Base-by-base conservation (phyloP, 2,888 invertebrate genomes). In the Stratiomys singularior region DNA sequence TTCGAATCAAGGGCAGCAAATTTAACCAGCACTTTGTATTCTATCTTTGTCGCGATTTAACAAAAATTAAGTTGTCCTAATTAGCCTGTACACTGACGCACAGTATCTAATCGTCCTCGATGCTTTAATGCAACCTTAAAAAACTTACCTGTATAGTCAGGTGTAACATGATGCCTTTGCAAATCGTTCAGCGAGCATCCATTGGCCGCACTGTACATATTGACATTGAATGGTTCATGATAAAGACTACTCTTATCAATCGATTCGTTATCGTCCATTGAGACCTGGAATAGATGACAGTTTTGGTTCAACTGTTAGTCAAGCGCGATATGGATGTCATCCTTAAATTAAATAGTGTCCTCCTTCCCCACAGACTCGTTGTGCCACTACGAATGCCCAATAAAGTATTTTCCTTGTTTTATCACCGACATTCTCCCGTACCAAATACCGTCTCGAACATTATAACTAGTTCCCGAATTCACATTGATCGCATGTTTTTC, bases 91-190 rank as follows among this genome's bases (percentile, higher is more conserved):
- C 23, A 23, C 3, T 63, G 63, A 11, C 28, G 11, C 25, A 63
- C 15, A 13, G 13, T 7, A 63, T 27, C 63, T 27, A 25, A 60
- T 25, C 28, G 2, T 28, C 63, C 18, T 11, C 11, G 27, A 27
- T 63, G 23, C 63, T 27, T 1, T 4, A 25, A 63, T 63, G 60
- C 60, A 60, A 11, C 37, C 18, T 18, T 28, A 5, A 13, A 63
- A 63, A 63, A 84, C 85, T 84, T 87, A 90, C 90, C 90, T 85
- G 89, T 89, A 83, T 90, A 90, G 84, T 90, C 89, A 78, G 90
- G 89, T 82, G 89, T 89, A 82, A 87, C 87, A 83, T 88, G 88
- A 82, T 88, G 87, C 76, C 87, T 86, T 81, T 88, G 88, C 82
- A 87, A 84, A 83, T 87, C 86, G 82, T 87, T 87, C 83, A 87